Evolutionary conservation across 2,113 vertebrate species (phyloP), one percentile per base, ranked within the genome.

Genomic region (Pitta sordida): DNA sequence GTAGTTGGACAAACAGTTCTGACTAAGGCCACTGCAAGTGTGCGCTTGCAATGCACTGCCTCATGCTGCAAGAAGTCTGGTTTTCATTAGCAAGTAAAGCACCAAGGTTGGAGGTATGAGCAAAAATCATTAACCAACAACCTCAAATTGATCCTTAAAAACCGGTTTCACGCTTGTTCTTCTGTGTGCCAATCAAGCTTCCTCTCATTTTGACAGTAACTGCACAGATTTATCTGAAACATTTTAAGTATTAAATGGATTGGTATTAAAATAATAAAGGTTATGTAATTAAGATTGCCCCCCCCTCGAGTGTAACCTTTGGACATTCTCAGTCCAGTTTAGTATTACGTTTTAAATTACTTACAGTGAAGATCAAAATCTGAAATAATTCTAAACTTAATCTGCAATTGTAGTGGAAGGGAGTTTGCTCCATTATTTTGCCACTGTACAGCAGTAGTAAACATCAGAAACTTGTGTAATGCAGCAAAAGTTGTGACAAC

Each of bases 341-440:
- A 63, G 26, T 41, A 58, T 59, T 71, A 44, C 7, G n/a, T 30
- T 81, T 53, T 67, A 70, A 37, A 30, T 37, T 46, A 46, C 51
- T 69, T 53, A 63, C 43, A 80, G 27, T 20, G 39, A 64, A 14
- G 20, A 79, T 43, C 62, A 59, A 59, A 79, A 83, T 26, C 51
- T 60, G 36, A 70, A 51, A 46, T 37, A 62, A 79, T n/a, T 52
- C 44, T 41, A 49, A 86, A 60, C 30, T 65, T 84, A 18, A 58
- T 27, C 26, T 34, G 29, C 32, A 62, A 4, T n/a, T 83, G 63
- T 27, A 44, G 22, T 80, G 36, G 48, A 84, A 30, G 12, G 32
- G 29, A 56, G 22, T n/a, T 44, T 2, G 0, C 37, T 65, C 24
- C 0, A 0, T 60, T 68, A 21, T 32, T 78, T 55, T 60, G 77